Evolutionary conservation across 2,113 vertebrate species (phyloP).

Genomic region (Halcyon senegalensis): DNA sequence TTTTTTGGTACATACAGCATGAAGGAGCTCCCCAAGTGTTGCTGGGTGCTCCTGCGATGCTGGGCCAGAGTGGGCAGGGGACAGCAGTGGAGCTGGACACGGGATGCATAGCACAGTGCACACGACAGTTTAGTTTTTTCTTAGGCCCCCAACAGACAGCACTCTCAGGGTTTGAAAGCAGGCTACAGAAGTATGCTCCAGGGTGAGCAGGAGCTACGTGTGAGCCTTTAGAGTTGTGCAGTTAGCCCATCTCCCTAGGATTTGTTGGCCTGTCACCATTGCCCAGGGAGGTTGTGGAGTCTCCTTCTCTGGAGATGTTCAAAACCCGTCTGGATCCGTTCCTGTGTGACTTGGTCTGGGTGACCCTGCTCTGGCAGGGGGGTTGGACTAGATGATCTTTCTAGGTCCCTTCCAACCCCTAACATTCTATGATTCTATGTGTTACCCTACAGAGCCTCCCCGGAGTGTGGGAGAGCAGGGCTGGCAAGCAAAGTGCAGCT

Average conservation of each 20-base stretch:
- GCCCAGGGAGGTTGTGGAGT: too few relatives aligned
- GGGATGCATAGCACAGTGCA: too few relatives aligned
- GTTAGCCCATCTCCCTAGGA: not conserved
- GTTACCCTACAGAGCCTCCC: not conserved
- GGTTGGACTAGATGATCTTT: too few relatives aligned
- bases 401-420: too few relatives aligned
- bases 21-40: not conserved
- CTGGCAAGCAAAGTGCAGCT: not conserved
- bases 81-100: not conserved
- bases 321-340: too few relatives aligned
- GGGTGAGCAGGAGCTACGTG: not conserved
- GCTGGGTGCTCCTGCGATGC: not conserved
- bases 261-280: not conserved
- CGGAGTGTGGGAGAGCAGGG: not conserved
- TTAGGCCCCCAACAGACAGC: not conserved
- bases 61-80: not conserved
- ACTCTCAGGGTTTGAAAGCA: not conserved
- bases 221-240: not conserved
- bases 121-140: not conserved
- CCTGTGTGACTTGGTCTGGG: too few relatives aligned
- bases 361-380: too few relatives aligned
- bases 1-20: not conserved
- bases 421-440: not conserved
- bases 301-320: not conserved
- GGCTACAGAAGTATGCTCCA: not conserved